A percentile compares a stretch with the other conserved stretches of the same genome.
These are phyloP conservation scores for Callopanchax toddi DNA, from an alignment of 2,113 vertebrate genomes.

Conservation along the genomic window DNA sequence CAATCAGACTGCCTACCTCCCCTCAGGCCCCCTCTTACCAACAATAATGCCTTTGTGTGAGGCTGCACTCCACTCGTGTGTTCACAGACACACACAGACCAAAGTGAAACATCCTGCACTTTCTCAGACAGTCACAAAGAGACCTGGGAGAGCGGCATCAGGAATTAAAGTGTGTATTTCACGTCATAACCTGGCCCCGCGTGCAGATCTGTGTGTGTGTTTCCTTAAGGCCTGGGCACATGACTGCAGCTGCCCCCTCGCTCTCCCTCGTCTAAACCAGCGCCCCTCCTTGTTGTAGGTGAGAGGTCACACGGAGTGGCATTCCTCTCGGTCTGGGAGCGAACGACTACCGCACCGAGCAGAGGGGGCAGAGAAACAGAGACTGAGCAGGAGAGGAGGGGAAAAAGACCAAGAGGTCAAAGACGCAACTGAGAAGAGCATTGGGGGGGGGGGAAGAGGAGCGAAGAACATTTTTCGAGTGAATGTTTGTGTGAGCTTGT, in stretches of 20 bases:
- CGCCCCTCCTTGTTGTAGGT: constrained; percentile 78
- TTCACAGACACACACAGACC: constrained; percentile 42
- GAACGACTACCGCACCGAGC: constrained; percentile 47
- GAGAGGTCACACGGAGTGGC: constrained; percentile 82
- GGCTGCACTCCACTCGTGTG: constrained; percentile 71
- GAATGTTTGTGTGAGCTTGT: constrained; percentile 13
- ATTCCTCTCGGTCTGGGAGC: constrained; percentile 80
- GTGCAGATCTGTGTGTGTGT: constrained; percentile 30
- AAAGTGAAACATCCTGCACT: constrained; percentile 46
- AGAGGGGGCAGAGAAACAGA: constrained; percentile 40
- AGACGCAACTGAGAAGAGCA: constrained; percentile 54
- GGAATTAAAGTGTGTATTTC: constrained; percentile 18
- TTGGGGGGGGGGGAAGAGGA: constrained; percentile 59
- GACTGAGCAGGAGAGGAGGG: constrained; percentile 11
- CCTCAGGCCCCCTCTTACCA: constrained; percentile 68
- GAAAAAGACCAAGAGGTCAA: constrained; percentile 42
- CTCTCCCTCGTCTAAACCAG: constrained; percentile 56
- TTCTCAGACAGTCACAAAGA: constrained; percentile 50
- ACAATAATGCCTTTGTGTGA: constrained; percentile 77
- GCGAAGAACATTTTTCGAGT: constrained; percentile 33
- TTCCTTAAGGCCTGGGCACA: constrained; percentile 62
- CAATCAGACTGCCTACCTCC: constrained; percentile 72
- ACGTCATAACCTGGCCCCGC: constrained; percentile 24
- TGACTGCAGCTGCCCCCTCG: constrained; percentile 71
- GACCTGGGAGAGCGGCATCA: constrained; percentile 11